Evolutionary conservation across 2,113 vertebrate species (phyloP).

Genomic region (Mobula hypostoma): DNA sequence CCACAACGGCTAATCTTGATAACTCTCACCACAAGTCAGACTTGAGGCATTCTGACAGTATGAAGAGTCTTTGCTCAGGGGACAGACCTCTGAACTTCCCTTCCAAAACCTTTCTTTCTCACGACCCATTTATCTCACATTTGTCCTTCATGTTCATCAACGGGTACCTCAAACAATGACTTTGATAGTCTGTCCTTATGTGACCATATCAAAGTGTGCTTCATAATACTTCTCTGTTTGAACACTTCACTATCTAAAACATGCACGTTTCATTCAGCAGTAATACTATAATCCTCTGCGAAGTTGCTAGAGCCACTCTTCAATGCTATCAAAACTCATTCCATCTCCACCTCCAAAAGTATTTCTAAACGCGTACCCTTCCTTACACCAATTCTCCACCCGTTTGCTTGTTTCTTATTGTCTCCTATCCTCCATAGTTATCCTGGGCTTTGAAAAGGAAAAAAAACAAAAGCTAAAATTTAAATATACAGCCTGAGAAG

Average conservation of each 20-base stretch:
- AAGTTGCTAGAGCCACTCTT: background rate
- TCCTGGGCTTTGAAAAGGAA: background rate
- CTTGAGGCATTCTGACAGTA: background rate
- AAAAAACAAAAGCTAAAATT: background rate
- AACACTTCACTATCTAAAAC: no score
- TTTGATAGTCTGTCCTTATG: no score
- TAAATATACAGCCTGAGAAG: background rate
- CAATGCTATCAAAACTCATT: background rate
- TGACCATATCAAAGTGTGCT: no score
- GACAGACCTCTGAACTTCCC: no score
- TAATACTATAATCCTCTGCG: background rate
- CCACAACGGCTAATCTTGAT: background rate
- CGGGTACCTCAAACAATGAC: no score
- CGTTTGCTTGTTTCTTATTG: background rate
- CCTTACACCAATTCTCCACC: background rate
- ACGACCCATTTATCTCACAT: no score
- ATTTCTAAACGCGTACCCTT: background rate
- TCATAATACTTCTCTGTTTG: no score
- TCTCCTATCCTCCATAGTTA: background rate
- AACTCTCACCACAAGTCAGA: background rate
- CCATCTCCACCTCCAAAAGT: background rate
- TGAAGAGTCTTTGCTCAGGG: no score
- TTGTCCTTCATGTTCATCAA: no score
- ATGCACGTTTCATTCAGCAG: no score
- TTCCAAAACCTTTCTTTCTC: no score